Evolutionary conservation across 2,888 invertebrate genomes (phyloP).

Genomic region (Leptinotarsa juncta): DNA sequence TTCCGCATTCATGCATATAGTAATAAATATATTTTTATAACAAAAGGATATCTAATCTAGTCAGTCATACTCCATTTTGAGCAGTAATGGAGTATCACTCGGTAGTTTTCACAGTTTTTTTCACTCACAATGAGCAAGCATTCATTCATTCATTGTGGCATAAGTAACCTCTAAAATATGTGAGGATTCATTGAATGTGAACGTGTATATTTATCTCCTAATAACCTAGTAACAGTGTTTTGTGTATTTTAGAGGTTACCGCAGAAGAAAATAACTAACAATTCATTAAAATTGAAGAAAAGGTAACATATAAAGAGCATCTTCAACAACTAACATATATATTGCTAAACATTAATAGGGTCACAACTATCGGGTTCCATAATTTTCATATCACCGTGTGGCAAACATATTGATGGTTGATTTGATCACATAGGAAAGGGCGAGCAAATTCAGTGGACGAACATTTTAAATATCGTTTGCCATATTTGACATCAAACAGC

Average conservation of each 20-base stretch:
- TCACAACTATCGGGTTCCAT: constrained; percentile 53
- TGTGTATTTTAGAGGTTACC: constrained; percentile 34
- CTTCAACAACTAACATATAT: constrained; percentile 61
- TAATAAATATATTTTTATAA: constrained; percentile 12
- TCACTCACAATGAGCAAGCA: constrained; percentile 11
- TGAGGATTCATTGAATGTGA: constrained; percentile 36
- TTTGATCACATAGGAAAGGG: constrained; percentile 14
- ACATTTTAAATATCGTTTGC: background rate
- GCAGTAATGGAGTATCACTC: constrained; percentile 59
- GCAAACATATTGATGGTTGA: constrained; percentile 12
- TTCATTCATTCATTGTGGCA: constrained; percentile 12
- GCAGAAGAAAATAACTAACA: constrained; percentile 38
- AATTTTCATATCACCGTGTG: background rate
- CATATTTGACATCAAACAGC: background rate
- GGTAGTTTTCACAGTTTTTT: constrained; percentile 21
- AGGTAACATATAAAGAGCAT: constrained; percentile 53
- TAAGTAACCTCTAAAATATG: constrained; percentile 39
- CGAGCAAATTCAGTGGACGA: constrained; percentile 17
- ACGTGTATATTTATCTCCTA: constrained; percentile 31
- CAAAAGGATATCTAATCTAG: background rate
- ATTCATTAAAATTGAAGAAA: constrained; percentile 49
- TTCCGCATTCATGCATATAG: constrained; percentile 35
- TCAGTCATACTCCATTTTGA: constrained; percentile 60
- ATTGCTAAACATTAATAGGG: constrained; percentile 61
- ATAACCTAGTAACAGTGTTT: constrained; percentile 34